A percentile compares a stretch with the other conserved stretches of the same genome.
Evolutionary conservation across 1,140 invertebrate species (phyloP).

Genomic region (Bombus vancouverensis): DNA sequence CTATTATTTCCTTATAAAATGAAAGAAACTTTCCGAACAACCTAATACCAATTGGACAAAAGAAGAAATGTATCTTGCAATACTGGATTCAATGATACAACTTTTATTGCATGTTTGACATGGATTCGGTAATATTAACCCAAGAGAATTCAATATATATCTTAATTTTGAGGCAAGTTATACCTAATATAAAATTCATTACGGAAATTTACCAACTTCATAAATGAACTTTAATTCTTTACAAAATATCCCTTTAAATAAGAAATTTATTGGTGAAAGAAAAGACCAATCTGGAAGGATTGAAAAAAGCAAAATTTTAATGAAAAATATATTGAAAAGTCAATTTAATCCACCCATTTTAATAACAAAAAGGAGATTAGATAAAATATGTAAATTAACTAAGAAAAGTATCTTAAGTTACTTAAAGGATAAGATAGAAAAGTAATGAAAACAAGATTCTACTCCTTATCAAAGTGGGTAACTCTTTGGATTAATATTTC

Average conservation of each 20-base stretch:
- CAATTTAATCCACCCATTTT: slow-evolving; percentile 45
- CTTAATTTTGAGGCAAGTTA: slow-evolving; percentile 56
- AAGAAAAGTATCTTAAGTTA: slow-evolving; percentile 24
- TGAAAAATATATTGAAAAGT: slow-evolving; percentile 20
- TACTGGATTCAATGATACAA: slow-evolving; percentile 59
- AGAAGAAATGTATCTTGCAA: slow-evolving; percentile 71
- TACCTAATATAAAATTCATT: neutral
- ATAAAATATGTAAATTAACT: slow-evolving; percentile 27
- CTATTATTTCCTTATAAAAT: too few species aligned
- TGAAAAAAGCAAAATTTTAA: neutral
- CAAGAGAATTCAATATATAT: slow-evolving; percentile 40
- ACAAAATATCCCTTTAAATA: slow-evolving; percentile 6
- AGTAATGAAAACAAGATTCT: neutral
- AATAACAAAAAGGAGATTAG: neutral
- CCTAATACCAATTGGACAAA: slow-evolving; percentile 54
- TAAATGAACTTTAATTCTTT: neutral
- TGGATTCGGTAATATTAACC: slow-evolving; percentile 49
- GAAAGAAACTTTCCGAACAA: too few species aligned
- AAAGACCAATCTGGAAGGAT: neutral
- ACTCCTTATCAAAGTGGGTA: neutral
- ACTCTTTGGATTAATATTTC: neutral
- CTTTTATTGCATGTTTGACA: slow-evolving; percentile 59
- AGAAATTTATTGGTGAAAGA: neutral
- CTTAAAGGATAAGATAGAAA: neutral
- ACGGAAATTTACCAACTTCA: neutral